phyloP scores from a whole-genome alignment of 1,140 invertebrate species.

The Druon quercuslanigerum region DNA sequence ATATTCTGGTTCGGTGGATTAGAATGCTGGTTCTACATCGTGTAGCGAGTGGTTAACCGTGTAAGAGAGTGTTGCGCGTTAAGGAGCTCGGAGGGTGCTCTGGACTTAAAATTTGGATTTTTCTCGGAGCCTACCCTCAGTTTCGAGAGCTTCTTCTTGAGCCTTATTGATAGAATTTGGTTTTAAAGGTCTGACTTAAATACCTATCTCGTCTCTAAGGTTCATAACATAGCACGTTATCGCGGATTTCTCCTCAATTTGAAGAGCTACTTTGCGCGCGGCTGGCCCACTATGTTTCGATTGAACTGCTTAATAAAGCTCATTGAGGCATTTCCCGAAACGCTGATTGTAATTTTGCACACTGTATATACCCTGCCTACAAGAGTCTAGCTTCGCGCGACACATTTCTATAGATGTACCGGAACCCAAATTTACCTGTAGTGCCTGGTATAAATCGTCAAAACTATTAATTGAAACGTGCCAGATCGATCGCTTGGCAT shows the following conservation, averaged over 20 bases:
- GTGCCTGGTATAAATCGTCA: no score
- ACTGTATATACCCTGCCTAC: background rate
- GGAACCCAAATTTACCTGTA: no score
- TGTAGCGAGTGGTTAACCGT: background rate
- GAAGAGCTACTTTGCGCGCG: no score
- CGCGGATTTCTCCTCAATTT: no score
- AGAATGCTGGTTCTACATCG: background rate
- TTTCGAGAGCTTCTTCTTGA: background rate
- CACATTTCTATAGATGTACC: no score
- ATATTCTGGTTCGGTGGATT: background rate
- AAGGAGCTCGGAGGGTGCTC: background rate
- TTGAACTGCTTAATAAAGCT: background rate
- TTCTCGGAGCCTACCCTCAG: background rate
- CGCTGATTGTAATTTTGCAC: background rate
- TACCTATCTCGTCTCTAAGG: no score
- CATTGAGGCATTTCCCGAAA: slow-evolving; percentile 4
- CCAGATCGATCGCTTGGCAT: no score
- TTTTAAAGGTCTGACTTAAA: no score
- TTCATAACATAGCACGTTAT: no score
- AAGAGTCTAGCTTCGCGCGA: no score
- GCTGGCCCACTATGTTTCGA: background rate
- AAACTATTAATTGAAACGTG: no score
- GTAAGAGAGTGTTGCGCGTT: background rate
- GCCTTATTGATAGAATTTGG: no score
- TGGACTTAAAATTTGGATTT: background rate